These are phyloP conservation scores for Sussaba pulchella DNA, from an alignment of 2,888 invertebrate species.

Conservation along the genomic window DNA sequence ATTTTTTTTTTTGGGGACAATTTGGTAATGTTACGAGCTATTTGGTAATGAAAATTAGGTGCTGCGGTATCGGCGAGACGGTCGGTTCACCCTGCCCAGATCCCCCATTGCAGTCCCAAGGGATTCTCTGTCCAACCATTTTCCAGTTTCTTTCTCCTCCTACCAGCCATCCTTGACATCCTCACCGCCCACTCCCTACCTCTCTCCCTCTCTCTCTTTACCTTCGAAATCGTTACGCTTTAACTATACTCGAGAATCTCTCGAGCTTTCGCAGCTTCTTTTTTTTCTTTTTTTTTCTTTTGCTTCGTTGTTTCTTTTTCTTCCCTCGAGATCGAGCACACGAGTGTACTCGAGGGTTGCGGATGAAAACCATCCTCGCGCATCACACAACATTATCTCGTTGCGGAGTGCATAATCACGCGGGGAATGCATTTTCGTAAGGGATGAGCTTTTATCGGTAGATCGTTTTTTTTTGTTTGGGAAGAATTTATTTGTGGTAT, in stretches of 20 bases:
- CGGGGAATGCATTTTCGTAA: conserved; percentile 5
- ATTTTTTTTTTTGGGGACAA: not conserved
- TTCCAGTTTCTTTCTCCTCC: conserved; percentile 50
- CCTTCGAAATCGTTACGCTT: conserved; percentile 27
- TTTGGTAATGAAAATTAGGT: too few species aligned
- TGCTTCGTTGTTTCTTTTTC: conserved; percentile 28
- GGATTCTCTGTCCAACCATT: conserved; percentile 60
- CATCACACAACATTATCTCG: conserved; percentile 29
- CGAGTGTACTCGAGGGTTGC: conserved; percentile 26
- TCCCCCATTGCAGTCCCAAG: conserved; percentile 58
- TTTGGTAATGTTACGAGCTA: too few species aligned
- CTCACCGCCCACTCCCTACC: conserved; percentile 15
- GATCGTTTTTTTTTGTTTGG: too few species aligned
- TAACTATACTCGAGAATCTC: conserved; percentile 23
- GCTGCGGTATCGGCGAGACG: conserved; percentile 30
- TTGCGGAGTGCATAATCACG: conserved; percentile 25
- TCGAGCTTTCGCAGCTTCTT: conserved; percentile 20
- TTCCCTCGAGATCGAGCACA: conserved; percentile 6
- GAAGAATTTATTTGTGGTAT: too few species aligned
- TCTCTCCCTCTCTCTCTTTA: conserved; percentile 3
- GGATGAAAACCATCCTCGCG: conserved; percentile 8
- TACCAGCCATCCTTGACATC: conserved; percentile 26
- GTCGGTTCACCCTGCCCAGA: conserved; percentile 32
- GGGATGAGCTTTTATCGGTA: not conserved
- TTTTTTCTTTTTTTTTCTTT: not conserved